Evolutionary conservation across 2,888 invertebrate species (phyloP), one percentile per base, ranked within the genome.

Genomic region (Deilephila porcellus): DNA sequence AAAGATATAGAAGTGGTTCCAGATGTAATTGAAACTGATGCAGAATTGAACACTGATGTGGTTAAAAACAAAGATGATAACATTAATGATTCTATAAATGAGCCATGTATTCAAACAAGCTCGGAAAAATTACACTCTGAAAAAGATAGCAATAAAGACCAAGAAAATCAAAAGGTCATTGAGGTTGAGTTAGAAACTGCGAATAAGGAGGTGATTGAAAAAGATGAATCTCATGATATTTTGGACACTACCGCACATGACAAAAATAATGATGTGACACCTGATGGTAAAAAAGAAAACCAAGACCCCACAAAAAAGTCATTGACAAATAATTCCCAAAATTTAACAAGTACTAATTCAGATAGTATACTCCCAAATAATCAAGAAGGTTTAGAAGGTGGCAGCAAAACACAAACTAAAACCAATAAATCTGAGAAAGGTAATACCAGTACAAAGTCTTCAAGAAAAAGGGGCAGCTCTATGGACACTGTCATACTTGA

Each of bases 291-390:
- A 53, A 25, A 60, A 67, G 75, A 71, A 25, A 70, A 74, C 25
- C 45, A 56, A 62, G 63, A 67, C 5, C 20, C 25, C 37, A 25
- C 70, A 63, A 72, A 63, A 71, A 79, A 76, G 70, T 56, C 64
- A n/a, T 34, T 71, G 52, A 72, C 72, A 60, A 74, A 64, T 37
- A 60, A 56, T 45, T 77, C 75, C 52, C 77, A 86, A 77, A 86
- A 82, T 74, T 77, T 74, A 70, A 85, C 88, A 8, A 88, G 80
- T 76, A 83, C 78, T 4, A 87, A 86, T 52, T 79, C 85, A 71
- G 93, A 93, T 77, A 85, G 90, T 20, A 80, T 87, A 34, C 83
- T 94, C 59, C 94, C 94, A 29, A 92, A 91, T 77, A 94, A 94
- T 78, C 94, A 91, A 80, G 94, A 94, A 84, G 91, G 81, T 59